These are phyloP conservation scores for Gasterosteus aculeatus DNA, from an alignment of 2,113 vertebrate genomes.

Conservation along the genomic window DNA sequence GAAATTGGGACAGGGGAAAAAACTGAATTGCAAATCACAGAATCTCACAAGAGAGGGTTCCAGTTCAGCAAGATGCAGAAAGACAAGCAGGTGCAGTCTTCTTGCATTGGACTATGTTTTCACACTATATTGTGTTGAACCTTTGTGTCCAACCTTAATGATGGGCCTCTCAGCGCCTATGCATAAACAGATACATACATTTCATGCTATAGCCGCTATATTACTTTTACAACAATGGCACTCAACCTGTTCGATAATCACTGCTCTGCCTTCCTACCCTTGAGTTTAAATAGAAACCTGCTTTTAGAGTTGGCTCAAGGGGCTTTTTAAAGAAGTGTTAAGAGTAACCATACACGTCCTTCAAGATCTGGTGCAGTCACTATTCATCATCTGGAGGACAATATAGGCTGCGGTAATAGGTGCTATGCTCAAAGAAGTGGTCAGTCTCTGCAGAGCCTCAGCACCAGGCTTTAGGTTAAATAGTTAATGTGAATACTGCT, in stretches of 20 bases:
- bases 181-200: conserved; percentile 46
- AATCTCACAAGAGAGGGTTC: background rate
- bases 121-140: conserved; percentile 52
- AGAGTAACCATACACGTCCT: conserved; percentile 50
- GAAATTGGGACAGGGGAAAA: background rate
- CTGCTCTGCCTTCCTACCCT: conserved; percentile 21
- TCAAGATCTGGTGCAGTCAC: conserved; percentile 43
- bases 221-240: conserved; percentile 35
- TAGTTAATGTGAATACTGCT: conserved; percentile 16
- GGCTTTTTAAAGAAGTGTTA: conserved; percentile 33
- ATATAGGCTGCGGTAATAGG: conserved; percentile 34
- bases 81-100: conserved; percentile 65
- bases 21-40: background rate
- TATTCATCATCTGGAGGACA: conserved; percentile 41
- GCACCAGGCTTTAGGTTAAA: conserved; percentile 12
- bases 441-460: conserved; percentile 36
- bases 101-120: conserved; percentile 23
- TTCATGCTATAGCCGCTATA: conserved; percentile 30
- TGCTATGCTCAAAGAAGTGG: conserved; percentile 48
- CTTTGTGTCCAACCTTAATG: conserved; percentile 69
- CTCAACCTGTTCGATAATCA: conserved; percentile 44
- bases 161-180: conserved; percentile 45
- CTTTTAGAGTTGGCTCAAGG: conserved; percentile 50
- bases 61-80: conserved; percentile 10
- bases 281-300: conserved; percentile 37